Evolutionary conservation across 2,888 invertebrate genomes (phyloP).

Genomic region (Caenorhabditis sp.): DNA sequence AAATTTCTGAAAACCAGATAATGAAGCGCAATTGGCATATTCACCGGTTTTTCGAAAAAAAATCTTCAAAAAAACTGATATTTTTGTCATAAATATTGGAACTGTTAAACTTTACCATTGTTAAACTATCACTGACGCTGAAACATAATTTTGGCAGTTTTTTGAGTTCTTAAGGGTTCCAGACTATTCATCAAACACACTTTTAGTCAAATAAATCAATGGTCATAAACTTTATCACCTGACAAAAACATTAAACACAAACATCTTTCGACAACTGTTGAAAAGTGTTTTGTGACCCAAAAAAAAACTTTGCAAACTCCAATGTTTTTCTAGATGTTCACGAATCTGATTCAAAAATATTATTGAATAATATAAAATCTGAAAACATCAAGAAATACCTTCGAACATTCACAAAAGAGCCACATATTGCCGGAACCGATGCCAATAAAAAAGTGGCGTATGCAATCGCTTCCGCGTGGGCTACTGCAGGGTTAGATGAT

Average conservation of each 20-base stretch:
- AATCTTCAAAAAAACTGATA: no score
- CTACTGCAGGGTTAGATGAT: constrained; percentile 61
- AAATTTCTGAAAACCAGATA: no score
- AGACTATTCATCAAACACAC: no score
- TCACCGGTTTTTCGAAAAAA: no score
- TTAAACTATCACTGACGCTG: no score
- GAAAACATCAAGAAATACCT: constrained; percentile 55
- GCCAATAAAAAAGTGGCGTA: constrained; percentile 63
- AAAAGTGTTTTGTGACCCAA: not conserved
- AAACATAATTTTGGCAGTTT: no score
- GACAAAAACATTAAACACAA: no score
- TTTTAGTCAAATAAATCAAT: not conserved
- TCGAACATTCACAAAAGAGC: constrained; percentile 54
- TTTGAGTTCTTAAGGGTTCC: no score
- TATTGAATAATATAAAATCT: constrained; percentile 44
- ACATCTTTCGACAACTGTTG: no score
- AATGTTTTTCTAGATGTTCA: constrained; percentile 43
- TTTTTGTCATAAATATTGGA: no score
- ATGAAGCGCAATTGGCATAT: no score
- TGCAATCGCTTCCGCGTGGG: constrained; percentile 61
- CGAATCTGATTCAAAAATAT: constrained; percentile 11
- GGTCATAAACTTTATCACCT: not conserved
- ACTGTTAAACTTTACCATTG: no score
- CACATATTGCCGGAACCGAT: constrained; percentile 64
- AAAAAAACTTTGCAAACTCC: not conserved